phyloP scores from a whole-genome alignment of 2,113 vertebrate genomes.

The Chionodraco myersi region DNA sequence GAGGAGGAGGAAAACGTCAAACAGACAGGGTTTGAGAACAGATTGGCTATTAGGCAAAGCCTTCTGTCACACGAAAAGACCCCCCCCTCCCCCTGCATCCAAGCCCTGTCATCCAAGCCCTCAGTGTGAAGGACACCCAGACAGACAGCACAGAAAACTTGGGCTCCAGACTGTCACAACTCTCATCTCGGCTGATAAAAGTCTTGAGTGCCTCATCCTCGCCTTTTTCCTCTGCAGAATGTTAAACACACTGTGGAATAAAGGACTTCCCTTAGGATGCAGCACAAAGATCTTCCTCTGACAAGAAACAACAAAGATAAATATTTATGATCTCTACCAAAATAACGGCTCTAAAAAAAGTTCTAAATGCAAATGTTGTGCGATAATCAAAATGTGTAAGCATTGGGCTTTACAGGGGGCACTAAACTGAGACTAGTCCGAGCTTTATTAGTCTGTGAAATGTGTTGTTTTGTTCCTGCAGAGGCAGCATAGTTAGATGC shows the following conservation, averaged over 20 bases:
- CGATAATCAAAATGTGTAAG: background rate
- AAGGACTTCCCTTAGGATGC: slow-evolving; percentile 27
- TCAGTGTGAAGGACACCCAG: slow-evolving; percentile 75
- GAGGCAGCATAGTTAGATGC: background rate
- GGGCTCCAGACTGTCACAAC: slow-evolving; percentile 65
- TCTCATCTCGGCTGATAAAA: slow-evolving; percentile 64
- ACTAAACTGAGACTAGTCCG: slow-evolving; percentile 3
- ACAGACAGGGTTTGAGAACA: slow-evolving; percentile 61
- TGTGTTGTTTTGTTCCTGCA: slow-evolving; percentile 27
- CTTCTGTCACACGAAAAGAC: slow-evolving; percentile 71
- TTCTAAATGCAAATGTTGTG: slow-evolving; percentile 11
- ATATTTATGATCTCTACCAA: slow-evolving; percentile 20
- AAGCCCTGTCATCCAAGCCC: slow-evolving; percentile 63
- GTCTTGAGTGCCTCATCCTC: slow-evolving; percentile 33
- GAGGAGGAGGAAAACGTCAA: slow-evolving; percentile 12
- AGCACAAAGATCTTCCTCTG: slow-evolving; percentile 18
- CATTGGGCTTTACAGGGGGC: background rate
- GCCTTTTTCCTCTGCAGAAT: slow-evolving; percentile 48
- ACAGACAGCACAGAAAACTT: slow-evolving; percentile 64
- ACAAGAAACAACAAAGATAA: slow-evolving; percentile 32
- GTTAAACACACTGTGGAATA: slow-evolving; percentile 48
- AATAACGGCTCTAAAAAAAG: slow-evolving; percentile 2
- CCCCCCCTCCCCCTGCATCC: slow-evolving; percentile 36
- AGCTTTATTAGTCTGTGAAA: slow-evolving; percentile 27
- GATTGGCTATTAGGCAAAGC: slow-evolving; percentile 76